These are phyloP conservation scores for Caenorhabditis sulstoni DNA, from an alignment of 2,888 invertebrate species.

Conservation along the genomic window DNA sequence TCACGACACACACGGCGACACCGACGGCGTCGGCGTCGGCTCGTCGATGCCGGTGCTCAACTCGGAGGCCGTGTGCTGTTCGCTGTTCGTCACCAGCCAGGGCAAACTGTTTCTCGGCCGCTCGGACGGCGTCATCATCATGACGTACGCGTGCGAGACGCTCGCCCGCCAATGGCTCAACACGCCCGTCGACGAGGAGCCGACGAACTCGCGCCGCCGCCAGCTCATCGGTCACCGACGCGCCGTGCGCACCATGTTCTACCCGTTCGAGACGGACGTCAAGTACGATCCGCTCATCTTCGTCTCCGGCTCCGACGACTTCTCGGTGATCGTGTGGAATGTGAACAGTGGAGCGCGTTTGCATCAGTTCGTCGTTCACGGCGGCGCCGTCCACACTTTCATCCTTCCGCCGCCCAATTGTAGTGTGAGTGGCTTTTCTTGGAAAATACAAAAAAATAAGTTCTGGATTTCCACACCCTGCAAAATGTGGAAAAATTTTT, in stretches of 20 bases:
- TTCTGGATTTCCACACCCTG: too few species aligned
- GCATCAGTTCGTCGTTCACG: constrained; percentile 97
- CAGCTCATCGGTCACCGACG: constrained; percentile 46
- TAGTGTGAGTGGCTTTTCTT: constrained; percentile 81
- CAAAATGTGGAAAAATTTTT: too few species aligned
- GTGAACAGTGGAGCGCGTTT: constrained; percentile 83
- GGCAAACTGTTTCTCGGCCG: constrained; percentile 94
- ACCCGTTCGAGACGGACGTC: constrained; percentile 90
- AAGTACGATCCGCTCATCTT: constrained; percentile 83
- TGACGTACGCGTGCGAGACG: constrained; percentile 95
- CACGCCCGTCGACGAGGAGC: constrained; percentile 58
- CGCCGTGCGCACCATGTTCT: constrained; percentile 84
- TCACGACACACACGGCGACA: constrained; percentile 51
- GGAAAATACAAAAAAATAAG: too few species aligned
- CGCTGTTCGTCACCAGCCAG: constrained; percentile 94
- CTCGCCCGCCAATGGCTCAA: constrained; percentile 91
- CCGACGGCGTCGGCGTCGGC: too few species aligned
- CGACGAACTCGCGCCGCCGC: constrained; percentile 36
- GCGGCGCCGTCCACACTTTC: constrained; percentile 95
- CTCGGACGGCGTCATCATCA: constrained; percentile 95
- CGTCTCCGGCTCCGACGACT: constrained; percentile 91
- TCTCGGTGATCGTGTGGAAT: constrained; percentile 86
- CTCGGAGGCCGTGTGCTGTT: constrained; percentile 81
- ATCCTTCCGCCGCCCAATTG: constrained; percentile 92
- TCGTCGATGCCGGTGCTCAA: constrained; percentile 59